These are phyloP conservation scores for Anodontia alba DNA, from an alignment of 2,888 invertebrate genomes.

Conservation along the genomic window DNA sequence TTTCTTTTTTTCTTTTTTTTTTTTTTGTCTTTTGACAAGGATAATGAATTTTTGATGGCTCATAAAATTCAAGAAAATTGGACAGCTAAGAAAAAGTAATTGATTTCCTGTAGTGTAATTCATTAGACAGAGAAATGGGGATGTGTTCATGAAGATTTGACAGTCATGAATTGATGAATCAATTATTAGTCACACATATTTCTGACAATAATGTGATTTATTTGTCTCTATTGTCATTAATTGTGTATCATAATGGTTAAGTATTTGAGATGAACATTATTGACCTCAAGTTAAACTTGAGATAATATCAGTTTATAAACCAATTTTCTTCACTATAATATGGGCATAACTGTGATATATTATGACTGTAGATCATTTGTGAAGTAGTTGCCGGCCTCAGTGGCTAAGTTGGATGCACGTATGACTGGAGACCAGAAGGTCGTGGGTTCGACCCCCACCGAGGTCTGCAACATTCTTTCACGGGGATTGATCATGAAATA, in stretches of 20 bases:
- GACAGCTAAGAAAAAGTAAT: conserved; percentile 8
- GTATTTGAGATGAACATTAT: background rate
- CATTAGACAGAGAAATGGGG: background rate
- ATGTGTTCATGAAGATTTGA: background rate
- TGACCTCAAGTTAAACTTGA: background rate
- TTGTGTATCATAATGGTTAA: background rate
- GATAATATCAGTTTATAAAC: too few relatives aligned
- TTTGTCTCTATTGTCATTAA: conserved; percentile 1
- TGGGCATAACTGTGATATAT: too few relatives aligned
- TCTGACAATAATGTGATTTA: background rate
- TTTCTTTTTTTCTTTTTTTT: background rate
- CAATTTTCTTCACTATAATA: too few relatives aligned
- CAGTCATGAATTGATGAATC: conserved; percentile 2
- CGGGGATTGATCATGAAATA: too few relatives aligned
- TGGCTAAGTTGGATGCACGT: too few relatives aligned
- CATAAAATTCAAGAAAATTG: background rate
- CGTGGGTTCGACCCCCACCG: too few relatives aligned
- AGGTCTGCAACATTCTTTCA: too few relatives aligned
- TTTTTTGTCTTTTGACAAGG: too few relatives aligned
- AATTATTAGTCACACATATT: conserved; percentile 4
- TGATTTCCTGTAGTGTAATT: background rate
- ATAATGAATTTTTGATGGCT: background rate
- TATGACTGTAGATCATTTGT: too few relatives aligned
- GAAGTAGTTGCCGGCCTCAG: too few relatives aligned
- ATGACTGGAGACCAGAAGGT: too few relatives aligned